Conservation (phyloP, 2,113 vertebrate genomes). For the Mixornis gularis region DNA sequence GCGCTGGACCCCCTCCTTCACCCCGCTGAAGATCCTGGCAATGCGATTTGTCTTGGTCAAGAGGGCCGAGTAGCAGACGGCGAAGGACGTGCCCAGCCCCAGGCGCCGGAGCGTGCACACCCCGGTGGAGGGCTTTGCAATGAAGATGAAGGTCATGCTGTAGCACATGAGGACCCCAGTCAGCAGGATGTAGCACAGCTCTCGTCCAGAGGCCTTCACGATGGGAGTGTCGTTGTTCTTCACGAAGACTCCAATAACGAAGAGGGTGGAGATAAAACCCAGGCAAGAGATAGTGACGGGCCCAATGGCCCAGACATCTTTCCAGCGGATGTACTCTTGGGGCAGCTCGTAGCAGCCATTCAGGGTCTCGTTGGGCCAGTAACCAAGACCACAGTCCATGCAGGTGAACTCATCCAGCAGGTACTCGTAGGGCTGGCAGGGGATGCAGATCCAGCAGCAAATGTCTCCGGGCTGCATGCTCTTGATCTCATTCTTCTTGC, state of each 20-base stretch:
- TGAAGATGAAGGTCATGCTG: conserved; percentile 96
- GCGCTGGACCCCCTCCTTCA: conserved; percentile 89
- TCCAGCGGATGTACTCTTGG: conserved; percentile 95
- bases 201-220: conserved; percentile 93
- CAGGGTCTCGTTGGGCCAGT: conserved; percentile 89
- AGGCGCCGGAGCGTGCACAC: conserved; percentile 91
- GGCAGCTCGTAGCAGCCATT: conserved; percentile 91
- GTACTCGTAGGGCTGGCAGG: conserved; percentile 93
- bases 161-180: conserved; percentile 94
- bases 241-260: conserved; percentile 86
- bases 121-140: conserved; percentile 86
- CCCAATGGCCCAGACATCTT: conserved; percentile 92
- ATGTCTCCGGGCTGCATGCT: conserved; percentile 96
- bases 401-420: conserved; percentile 92
- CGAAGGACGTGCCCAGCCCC: conserved; percentile 91
- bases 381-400: conserved; percentile 88
- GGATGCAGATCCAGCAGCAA: conserved; percentile 98
- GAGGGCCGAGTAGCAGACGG: conserved; percentile 94
- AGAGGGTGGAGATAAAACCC: conserved; percentile 89
- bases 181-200: conserved; percentile 95
- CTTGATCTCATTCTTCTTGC: conserved; percentile 93
- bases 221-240: conserved; percentile 91
- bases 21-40: conserved; percentile 91
- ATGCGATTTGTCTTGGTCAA: conserved; percentile 98
- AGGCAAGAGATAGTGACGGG: conserved; percentile 92